Base-by-base conservation (phyloP, 92 coral and sea anemone genomes). In the Zoanthus sociatus region DNA sequence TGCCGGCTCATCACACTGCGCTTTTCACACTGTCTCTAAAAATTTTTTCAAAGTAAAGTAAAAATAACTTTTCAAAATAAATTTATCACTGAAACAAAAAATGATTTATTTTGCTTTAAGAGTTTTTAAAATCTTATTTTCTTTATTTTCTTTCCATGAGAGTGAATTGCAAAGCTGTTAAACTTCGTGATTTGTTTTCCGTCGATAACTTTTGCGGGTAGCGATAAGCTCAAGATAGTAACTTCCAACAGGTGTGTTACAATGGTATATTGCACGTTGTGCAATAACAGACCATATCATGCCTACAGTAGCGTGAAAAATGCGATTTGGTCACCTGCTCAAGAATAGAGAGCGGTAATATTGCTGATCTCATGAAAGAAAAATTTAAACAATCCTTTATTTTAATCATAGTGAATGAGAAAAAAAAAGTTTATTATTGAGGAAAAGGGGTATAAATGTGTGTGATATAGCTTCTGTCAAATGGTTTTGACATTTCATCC, bases 261-360 rank as follows among this genome's bases (percentile, higher is more conserved):
- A 20, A 81, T 81, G 85, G 75, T 81, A 67, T 67, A 81, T 11
- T 81, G 85, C 76, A 66, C 76, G 1, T 7, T 3, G 63, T 26
- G 85, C 47, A 66, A 81, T 45, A 81, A 81, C 85, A 81, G 61
- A 81, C 9, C 76, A 81, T 66, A 81, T 81, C 85, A 81, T 81
- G 85, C 85, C 85, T 81, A 17, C 76, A 81, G 63, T 18, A 64
- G 85, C 85, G 85, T 81, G 85, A 81, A 64, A 55, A 64, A 18
- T 66, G 45, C 7, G 45, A 14, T 55, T 55, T 21, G 30, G 26
- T 60, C 9, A 81, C 85, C 85, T 68, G 75, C 46, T 71, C 50
- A 21, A 50, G 42, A 50, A 1, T 2, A 50, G 10, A 7, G 1
- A 1, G 55, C 55, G 1, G 55, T 50, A 50, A 50, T 50, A 7